Percentiles rank a stretch among this genome's conserved stretches.
Evolutionary conservation across 92 coral and sea anemone genomes (phyloP).

Genomic region (Actinernus sp.): DNA sequence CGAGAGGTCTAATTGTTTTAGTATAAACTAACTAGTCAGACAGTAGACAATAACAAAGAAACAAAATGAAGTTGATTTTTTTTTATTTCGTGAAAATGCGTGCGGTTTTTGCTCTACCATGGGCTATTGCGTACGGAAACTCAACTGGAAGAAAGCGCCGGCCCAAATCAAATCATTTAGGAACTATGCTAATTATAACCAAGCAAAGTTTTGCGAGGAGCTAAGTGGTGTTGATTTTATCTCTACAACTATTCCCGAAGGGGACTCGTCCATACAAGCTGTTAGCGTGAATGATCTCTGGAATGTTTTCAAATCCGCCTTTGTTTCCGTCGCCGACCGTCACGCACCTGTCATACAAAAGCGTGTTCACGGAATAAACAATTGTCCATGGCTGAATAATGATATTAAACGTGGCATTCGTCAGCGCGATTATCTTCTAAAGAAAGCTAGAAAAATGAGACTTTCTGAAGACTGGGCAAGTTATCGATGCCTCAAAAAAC

Average conservation of each 20-base stretch:
- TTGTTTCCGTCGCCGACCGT: slow-evolving; percentile 50
- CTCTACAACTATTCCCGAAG: slow-evolving; percentile 34
- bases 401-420: slow-evolving; percentile 42
- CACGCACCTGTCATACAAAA: slow-evolving; percentile 59
- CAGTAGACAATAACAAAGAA: too few species aligned
- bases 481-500: slow-evolving; percentile 1
- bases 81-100: too few species aligned
- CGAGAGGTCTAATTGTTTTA: too few species aligned
- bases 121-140: slow-evolving; percentile 33
- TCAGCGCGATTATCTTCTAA: slow-evolving; percentile 43
- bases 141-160: slow-evolving; percentile 58
- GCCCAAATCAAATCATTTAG: slow-evolving; percentile 60
- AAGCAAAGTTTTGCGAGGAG: slow-evolving; percentile 32
- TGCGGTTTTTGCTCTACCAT: background rate
- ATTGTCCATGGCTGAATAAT: slow-evolving; percentile 58
- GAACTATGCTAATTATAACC: slow-evolving; percentile 52
- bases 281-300: slow-evolving; percentile 40
- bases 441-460: slow-evolving; percentile 29
- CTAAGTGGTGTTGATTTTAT: slow-evolving; percentile 47
- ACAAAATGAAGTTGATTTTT: too few species aligned
- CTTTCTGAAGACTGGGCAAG: slow-evolving; percentile 41
- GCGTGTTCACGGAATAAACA: slow-evolving; percentile 52
- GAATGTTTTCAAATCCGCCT: slow-evolving; percentile 22
- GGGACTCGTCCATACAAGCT: too few species aligned
- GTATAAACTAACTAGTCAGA: too few species aligned